Conservation (phyloP, 2,888 invertebrate species). For the Tetragonula carbonaria region DNA sequence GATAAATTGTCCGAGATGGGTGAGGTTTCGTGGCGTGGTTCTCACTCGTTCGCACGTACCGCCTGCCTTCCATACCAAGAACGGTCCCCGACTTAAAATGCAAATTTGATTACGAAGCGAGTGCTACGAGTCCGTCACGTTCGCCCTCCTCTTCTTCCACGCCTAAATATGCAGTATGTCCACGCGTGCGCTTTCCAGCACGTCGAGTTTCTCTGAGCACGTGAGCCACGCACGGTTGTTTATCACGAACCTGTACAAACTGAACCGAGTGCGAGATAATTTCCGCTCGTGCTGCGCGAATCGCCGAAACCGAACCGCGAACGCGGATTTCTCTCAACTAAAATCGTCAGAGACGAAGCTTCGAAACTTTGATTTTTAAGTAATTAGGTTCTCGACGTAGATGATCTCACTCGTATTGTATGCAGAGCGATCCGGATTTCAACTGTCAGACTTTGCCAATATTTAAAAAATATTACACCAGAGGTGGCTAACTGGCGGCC, state of each 20-base stretch:
- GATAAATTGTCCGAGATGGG: slow-evolving; percentile 36
- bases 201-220: not conserved
- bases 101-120: slow-evolving; percentile 71
- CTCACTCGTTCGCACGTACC: slow-evolving; percentile 1
- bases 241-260: slow-evolving; percentile 28
- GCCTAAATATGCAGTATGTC: slow-evolving; percentile 25
- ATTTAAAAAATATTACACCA: too few species aligned
- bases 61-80: slow-evolving; percentile 6
- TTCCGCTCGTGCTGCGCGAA: slow-evolving; percentile 1
- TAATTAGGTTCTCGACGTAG: too few species aligned
- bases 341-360: not conserved
- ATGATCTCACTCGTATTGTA: too few species aligned
- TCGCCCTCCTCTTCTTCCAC: slow-evolving; percentile 3
- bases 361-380: too few species aligned
- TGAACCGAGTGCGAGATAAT: slow-evolving; percentile 11
- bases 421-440: too few species aligned
- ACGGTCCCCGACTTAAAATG: slow-evolving; percentile 65
- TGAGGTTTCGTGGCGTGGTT: not conserved
- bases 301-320: not conserved
- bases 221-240: slow-evolving; percentile 3
- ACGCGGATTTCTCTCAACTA: not conserved
- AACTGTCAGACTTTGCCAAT: too few species aligned
- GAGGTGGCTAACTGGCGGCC: too few species aligned
- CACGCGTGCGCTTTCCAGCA: slow-evolving; percentile 10
- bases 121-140: slow-evolving; percentile 40